phyloP scores from a whole-genome alignment of 2,113 vertebrate species.

The Grammomys surdaster region DNA sequence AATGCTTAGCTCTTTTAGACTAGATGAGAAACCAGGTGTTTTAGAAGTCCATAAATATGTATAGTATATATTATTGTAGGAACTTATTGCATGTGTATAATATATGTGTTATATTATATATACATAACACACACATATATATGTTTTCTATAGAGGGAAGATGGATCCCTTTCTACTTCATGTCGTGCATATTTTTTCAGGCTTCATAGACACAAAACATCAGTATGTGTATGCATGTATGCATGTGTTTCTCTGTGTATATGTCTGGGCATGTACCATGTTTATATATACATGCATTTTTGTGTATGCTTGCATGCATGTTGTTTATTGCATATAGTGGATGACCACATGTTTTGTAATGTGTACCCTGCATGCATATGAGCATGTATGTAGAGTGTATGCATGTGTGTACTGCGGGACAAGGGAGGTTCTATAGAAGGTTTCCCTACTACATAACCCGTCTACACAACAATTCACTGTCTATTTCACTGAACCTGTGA shows the following conservation, averaged over 20 bases:
- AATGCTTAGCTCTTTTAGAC: constrained; percentile 19
- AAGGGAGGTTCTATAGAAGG: neutral
- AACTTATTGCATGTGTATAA: neutral
- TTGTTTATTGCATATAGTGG: neutral
- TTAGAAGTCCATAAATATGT: neutral
- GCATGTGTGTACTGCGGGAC: neutral
- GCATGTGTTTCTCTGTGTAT: neutral
- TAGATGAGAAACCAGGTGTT: constrained; percentile 1
- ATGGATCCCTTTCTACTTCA: neutral
- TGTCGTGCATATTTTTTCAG: too few species aligned
- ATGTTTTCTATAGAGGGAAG: constrained; percentile 14
- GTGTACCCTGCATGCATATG: neutral
- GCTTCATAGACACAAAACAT: neutral
- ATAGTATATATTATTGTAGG: neutral
- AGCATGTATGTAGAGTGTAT: neutral
- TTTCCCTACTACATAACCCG: neutral
- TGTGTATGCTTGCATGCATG: neutral
- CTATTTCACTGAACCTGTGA: neutral
- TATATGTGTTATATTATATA: neutral
- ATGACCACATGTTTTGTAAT: neutral
- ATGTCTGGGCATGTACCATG: neutral
- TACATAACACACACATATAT: neutral
- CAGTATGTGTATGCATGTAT: neutral
- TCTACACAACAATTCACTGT: neutral
- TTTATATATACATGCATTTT: neutral